These are phyloP conservation scores for Drosophila punjabiensis DNA, from an alignment of 1,140 invertebrate genomes.

Conservation along the genomic window DNA sequence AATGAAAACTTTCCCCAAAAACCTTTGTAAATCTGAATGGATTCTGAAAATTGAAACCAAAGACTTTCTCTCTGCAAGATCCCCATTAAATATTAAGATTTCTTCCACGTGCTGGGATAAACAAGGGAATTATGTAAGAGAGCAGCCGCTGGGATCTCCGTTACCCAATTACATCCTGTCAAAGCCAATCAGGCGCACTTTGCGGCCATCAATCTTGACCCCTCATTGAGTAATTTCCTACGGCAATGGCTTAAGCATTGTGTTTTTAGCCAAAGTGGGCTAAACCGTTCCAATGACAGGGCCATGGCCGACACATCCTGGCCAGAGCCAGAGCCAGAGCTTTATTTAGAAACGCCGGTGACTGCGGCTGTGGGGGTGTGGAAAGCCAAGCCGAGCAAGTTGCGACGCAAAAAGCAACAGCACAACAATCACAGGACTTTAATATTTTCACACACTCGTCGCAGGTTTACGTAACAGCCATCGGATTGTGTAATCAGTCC, in stretches of 20 bases:
- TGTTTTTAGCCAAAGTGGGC: constrained; percentile 44
- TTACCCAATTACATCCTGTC: constrained; percentile 43
- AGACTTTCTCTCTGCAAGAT: not conserved
- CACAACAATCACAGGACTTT: constrained; percentile 56
- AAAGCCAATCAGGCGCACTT: constrained; percentile 36
- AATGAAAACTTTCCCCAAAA: not conserved
- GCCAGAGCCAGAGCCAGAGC: constrained; percentile 37
- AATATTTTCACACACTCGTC: constrained; percentile 62
- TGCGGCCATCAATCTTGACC: constrained; percentile 35
- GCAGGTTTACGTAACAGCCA: constrained; percentile 72
- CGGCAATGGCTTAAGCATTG: constrained; percentile 62
- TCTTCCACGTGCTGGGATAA: not conserved
- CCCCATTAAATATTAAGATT: not conserved
- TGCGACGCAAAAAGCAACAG: constrained; percentile 60
- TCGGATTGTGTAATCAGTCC: constrained; percentile 72
- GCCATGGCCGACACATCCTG: constrained; percentile 52
- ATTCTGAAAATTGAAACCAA: not conserved
- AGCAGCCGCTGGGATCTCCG: not conserved
- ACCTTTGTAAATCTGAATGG: not conserved
- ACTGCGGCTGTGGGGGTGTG: constrained; percentile 15
- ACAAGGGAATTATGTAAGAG: constrained; percentile 39
- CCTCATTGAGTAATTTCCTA: constrained; percentile 73
- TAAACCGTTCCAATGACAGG: constrained; percentile 48
- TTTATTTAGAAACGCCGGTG: constrained; percentile 72
- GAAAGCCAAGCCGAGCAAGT: constrained; percentile 14